phyloP scores from a whole-genome alignment of 2,797 vertebrate species.

The Peromyscus nudipes region DNA sequence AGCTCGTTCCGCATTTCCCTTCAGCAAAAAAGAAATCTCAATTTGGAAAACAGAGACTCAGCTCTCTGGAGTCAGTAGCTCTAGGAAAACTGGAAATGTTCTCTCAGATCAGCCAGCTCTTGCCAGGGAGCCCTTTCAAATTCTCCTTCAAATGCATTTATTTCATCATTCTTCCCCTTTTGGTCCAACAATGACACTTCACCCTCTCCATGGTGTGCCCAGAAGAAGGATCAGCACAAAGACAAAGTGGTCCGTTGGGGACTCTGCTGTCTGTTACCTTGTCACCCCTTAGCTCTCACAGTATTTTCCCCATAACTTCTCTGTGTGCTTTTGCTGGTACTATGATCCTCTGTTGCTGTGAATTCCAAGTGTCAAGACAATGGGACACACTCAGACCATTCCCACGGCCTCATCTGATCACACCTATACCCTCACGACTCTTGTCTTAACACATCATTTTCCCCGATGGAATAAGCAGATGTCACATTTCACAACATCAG shows the following conservation, averaged over 20 bases:
- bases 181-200: not conserved
- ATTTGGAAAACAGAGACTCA: not conserved
- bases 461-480: not conserved
- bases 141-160: not conserved
- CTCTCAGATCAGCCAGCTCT: not conserved
- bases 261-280: not conserved
- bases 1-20: slow-evolving; percentile 27
- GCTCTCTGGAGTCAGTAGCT: not conserved
- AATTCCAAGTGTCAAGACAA: not conserved
- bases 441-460: slow-evolving; percentile 4
- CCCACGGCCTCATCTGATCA: rapidly evolving
- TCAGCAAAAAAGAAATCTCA: slow-evolving; percentile 37
- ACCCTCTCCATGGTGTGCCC: not conserved
- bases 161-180: not conserved
- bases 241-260: not conserved
- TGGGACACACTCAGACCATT: no score
- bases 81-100: not conserved
- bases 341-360: not conserved
- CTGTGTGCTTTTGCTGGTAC: not conserved
- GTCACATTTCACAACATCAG: not conserved
- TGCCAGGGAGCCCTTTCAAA: not conserved
- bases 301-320: not conserved
- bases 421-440: not conserved
- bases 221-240: not conserved
- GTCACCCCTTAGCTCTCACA: not conserved